These are phyloP conservation scores for Anoplius nigerrimus DNA, from an alignment of 2,888 invertebrate species.

Conservation along the genomic window DNA sequence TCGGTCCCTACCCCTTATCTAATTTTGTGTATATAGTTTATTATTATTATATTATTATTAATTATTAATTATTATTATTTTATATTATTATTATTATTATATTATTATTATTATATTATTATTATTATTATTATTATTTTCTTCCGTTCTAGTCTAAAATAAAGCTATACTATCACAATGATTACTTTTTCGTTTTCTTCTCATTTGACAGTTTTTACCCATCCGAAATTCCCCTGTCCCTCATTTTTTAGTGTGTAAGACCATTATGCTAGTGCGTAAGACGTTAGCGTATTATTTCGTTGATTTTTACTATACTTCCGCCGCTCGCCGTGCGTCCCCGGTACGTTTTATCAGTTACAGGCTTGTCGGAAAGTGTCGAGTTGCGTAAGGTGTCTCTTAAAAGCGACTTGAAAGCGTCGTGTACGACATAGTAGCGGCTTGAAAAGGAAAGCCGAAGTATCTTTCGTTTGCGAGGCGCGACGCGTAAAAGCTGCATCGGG, in stretches of 20 bases:
- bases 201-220: slow-evolving; percentile 47
- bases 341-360: too few species aligned
- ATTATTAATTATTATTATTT: slow-evolving; percentile 67
- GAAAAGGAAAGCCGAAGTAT: too few species aligned
- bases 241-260: too few species aligned
- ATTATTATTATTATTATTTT: slow-evolving; percentile 67
- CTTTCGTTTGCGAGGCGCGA: too few species aligned
- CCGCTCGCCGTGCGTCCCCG: too few species aligned
- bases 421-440: too few species aligned
- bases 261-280: too few species aligned
- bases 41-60: slow-evolving; percentile 68
- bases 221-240: not conserved
- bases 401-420: too few species aligned
- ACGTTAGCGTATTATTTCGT: too few species aligned
- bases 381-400: too few species aligned
- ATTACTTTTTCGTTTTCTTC: slow-evolving; percentile 67
- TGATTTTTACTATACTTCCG: too few species aligned
- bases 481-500: not conserved
- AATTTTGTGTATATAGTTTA: slow-evolving; percentile 71
- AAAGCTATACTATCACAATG: slow-evolving; percentile 72
- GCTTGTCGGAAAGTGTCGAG: too few species aligned
- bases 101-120: slow-evolving; percentile 62
- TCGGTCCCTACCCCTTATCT: slow-evolving; percentile 55
- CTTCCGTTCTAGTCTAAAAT: slow-evolving; percentile 74
- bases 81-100: slow-evolving; percentile 51